Conservation (phyloP, 2,888 invertebrate genomes). For the Andrena fulva region DNA sequence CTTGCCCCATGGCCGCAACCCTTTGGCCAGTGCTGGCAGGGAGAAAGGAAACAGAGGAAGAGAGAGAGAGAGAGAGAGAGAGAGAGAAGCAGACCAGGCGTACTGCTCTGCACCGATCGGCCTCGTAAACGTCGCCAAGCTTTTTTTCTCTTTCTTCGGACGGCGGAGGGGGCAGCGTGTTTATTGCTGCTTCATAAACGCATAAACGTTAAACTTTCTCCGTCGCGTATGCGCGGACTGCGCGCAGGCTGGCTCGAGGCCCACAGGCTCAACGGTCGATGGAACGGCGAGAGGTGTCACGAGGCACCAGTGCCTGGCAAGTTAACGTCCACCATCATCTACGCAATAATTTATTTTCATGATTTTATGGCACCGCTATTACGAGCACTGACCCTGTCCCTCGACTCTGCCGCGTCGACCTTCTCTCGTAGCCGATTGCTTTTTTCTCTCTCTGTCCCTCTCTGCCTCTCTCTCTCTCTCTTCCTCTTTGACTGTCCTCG, state of each 20-base stretch:
- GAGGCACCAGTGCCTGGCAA: constrained; percentile 51
- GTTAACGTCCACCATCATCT: constrained; percentile 77
- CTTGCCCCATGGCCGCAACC: constrained; percentile 37
- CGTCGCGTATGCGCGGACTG: constrained; percentile 27
- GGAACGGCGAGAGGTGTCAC: constrained; percentile 50
- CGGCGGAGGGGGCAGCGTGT: background rate
- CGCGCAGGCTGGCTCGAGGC: background rate
- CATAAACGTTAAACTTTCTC: constrained; percentile 78
- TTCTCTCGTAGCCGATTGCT: constrained; percentile 41
- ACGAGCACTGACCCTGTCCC: constrained; percentile 59
- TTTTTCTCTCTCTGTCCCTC: constrained; percentile 5
- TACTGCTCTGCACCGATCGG: background rate
- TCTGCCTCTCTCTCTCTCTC: background rate
- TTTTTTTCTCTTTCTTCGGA: constrained; percentile 29
- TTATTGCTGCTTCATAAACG: constrained; percentile 79
- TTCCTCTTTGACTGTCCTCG: background rate
- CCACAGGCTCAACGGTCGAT: constrained; percentile 49
- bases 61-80: too few relatives aligned
- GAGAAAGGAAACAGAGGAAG: background rate
- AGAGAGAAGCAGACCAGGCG: too few relatives aligned
- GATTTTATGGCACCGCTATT: constrained; percentile 74
- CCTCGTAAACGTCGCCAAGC: constrained; percentile 38
- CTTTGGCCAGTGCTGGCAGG: constrained; percentile 21
- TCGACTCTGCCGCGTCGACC: constrained; percentile 47
- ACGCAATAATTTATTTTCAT: constrained; percentile 81